Percentiles rank a stretch among this genome's conserved stretches.
phyloP scores from a whole-genome alignment of 2,113 vertebrate species.

The Thinocorus orbignyianus region DNA sequence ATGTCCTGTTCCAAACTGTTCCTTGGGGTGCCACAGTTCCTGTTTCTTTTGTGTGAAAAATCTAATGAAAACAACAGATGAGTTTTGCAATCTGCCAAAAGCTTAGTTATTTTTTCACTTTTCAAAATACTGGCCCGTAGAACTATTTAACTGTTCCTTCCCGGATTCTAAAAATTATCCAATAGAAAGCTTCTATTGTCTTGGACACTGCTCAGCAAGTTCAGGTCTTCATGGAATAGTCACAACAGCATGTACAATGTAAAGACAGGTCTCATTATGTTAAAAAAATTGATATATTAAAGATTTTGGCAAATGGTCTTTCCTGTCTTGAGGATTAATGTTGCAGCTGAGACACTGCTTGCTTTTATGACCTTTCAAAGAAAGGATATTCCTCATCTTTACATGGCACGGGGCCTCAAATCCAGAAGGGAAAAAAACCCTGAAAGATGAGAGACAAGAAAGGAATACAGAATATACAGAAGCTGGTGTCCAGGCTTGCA shows the following conservation, averaged over 20 bases:
- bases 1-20: not conserved
- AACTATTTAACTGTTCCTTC: not conserved
- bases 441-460: not conserved
- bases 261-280: not conserved
- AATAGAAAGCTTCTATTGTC: not conserved
- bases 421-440: not conserved
- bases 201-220: not conserved
- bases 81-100: not conserved
- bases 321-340: not conserved
- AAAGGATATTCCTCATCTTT: not conserved
- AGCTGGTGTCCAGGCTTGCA: not conserved
- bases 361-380: not conserved
- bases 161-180: not conserved
- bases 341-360: not conserved
- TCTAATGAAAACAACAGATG: constrained; percentile 15
- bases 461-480: not conserved
- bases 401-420: not conserved
- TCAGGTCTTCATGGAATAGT: not conserved
- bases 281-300: not conserved
- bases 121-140: not conserved
- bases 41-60: not conserved
- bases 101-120: constrained; percentile 9
- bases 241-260: not conserved
- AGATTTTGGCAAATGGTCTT: not conserved
- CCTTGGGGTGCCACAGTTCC: not conserved